phyloP scores from a whole-genome alignment of 2,888 invertebrate genomes.

The Parnassius mnemosyne region DNA sequence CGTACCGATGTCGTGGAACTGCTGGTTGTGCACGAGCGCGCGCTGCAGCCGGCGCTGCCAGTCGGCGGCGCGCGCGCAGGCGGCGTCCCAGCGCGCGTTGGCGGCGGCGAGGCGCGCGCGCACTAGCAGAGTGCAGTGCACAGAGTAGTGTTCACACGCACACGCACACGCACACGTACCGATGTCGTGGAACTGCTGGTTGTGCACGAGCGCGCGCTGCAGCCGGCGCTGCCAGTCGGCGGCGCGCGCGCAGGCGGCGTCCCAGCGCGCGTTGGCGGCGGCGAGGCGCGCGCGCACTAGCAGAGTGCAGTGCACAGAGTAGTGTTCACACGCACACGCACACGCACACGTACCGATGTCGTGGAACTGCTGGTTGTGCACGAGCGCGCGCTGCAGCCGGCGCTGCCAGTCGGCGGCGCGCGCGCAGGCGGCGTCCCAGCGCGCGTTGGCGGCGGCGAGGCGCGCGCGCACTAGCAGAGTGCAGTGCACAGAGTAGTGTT shows the following conservation, averaged over 20 bases:
- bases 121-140: slow-evolving; percentile 38
- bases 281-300: too few species aligned
- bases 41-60: slow-evolving; percentile 90
- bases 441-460: slow-evolving; percentile 70
- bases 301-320: too few species aligned
- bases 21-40: slow-evolving; percentile 88
- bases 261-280: slow-evolving; percentile 36
- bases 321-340: too few species aligned
- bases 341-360: slow-evolving; percentile 40
- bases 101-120: slow-evolving; percentile 84
- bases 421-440: too few species aligned
- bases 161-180: slow-evolving; percentile 41
- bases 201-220: too few species aligned
- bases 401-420: slow-evolving; percentile 26
- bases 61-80: slow-evolving; percentile 85
- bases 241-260: too few species aligned
- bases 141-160: too few species aligned
- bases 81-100: slow-evolving; percentile 90
- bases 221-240: too few species aligned
- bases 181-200: too few species aligned
- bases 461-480: slow-evolving; percentile 73
- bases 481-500: too few species aligned
- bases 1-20: slow-evolving; percentile 83
- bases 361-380: too few species aligned
- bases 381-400: too few species aligned